These are phyloP conservation scores for Sialis lutaria DNA, from an alignment of 2,888 invertebrate species.

Conservation along the genomic window DNA sequence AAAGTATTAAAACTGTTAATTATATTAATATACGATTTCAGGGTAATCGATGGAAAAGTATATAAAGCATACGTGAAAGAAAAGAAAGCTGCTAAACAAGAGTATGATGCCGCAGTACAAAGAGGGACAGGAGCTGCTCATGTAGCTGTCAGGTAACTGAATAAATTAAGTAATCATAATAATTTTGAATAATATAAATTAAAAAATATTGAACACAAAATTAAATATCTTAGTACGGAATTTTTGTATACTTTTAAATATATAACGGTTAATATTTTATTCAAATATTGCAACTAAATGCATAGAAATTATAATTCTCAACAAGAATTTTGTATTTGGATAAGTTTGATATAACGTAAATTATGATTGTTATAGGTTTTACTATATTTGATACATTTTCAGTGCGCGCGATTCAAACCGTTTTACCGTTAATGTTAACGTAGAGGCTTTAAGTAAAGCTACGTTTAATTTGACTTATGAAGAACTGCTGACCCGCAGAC, in stretches of 20 bases:
- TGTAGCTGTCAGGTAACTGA: slow-evolving; percentile 31
- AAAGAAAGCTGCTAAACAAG: slow-evolving; percentile 40
- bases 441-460: slow-evolving; percentile 41
- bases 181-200: no score
- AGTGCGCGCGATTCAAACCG: slow-evolving; percentile 53
- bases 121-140: slow-evolving; percentile 43
- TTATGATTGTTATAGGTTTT: no score
- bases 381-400: slow-evolving; percentile 3
- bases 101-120: slow-evolving; percentile 35
- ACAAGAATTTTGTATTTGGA: no score
- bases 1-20: no score
- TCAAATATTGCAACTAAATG: no score
- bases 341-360: no score
- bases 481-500: slow-evolving; percentile 43
- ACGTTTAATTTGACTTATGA: slow-evolving; percentile 57
- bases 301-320: no score
- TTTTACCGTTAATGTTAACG: slow-evolving; percentile 48
- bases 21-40: slow-evolving; percentile 11
- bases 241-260: no score
- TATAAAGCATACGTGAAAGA: slow-evolving; percentile 47
- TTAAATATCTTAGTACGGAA: no score
- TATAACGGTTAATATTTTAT: no score
- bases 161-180: no score
- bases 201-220: no score
- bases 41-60: slow-evolving; percentile 40